phyloP scores from a whole-genome alignment of 1,140 invertebrate species.

The Nasonia giraulti region DNA sequence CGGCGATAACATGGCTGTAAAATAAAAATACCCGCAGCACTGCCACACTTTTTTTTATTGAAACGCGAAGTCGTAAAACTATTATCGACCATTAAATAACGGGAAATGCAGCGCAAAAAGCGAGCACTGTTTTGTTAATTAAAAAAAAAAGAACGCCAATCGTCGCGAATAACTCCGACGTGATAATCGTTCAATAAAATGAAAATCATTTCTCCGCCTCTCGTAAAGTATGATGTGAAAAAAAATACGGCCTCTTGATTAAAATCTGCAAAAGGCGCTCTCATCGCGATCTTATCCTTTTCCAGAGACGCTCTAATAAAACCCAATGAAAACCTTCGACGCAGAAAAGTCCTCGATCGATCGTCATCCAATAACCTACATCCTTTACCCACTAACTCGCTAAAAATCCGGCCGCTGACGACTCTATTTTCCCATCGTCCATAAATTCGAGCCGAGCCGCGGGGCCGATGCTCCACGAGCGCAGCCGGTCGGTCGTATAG shows the following conservation, averaged over 20 bases:
- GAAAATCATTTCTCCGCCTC: background rate
- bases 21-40: background rate
- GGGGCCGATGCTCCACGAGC: slow-evolving; percentile 12
- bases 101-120: background rate
- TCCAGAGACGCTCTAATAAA: background rate
- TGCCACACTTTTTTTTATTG: background rate
- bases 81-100: background rate
- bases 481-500: slow-evolving; percentile 55
- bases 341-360: background rate
- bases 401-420: background rate
- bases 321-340: background rate
- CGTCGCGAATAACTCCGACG: background rate
- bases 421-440: background rate
- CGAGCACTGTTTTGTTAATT: background rate
- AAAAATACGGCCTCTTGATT: background rate
- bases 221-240: background rate
- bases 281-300: background rate
- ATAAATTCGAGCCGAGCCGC: background rate
- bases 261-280: background rate
- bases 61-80: background rate
- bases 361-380: background rate
- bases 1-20: background rate
- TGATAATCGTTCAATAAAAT: background rate
- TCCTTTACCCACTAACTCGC: background rate
- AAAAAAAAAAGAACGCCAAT: background rate